Percentiles rank a stretch among this genome's conserved stretches.
Evolutionary conservation across 2,888 invertebrate species (phyloP).

Genomic region (Heliconius charithonia): DNA sequence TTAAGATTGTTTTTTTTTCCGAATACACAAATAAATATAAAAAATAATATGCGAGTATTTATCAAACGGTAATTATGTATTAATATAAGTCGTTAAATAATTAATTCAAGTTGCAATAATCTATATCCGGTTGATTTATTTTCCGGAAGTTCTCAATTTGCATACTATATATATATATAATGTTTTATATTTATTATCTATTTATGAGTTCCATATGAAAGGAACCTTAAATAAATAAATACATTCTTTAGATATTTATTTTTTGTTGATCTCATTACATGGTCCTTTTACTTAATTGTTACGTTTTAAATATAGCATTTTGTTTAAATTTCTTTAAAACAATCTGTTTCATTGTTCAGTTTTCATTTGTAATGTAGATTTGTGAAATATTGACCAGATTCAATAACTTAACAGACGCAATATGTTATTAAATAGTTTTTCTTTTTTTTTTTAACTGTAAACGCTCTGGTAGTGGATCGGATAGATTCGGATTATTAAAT

Average conservation of each 20-base stretch:
- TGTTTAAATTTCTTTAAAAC: conserved; percentile 2
- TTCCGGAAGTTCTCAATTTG: background rate
- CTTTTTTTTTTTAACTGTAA: no score
- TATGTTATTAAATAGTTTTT: no score
- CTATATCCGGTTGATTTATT: background rate
- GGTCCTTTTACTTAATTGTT: conserved; percentile 1
- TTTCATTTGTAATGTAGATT: background rate
- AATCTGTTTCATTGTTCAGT: background rate
- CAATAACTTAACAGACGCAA: no score
- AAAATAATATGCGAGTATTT: background rate
- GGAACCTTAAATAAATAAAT: background rate
- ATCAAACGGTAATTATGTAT: background rate
- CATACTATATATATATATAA: background rate
- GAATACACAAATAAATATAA: background rate
- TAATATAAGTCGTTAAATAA: background rate
- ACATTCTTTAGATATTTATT: background rate
- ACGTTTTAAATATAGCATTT: background rate
- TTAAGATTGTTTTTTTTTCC: no score
- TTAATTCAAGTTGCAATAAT: background rate
- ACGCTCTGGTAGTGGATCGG: no score
- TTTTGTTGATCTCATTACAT: background rate
- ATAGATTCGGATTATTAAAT: no score
- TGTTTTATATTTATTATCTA: background rate
- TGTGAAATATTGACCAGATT: conserved; percentile 2
- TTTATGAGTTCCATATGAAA: background rate